Evolutionary conservation across 1,140 invertebrate genomes (phyloP).

Genomic region (Drepana arcuata): DNA sequence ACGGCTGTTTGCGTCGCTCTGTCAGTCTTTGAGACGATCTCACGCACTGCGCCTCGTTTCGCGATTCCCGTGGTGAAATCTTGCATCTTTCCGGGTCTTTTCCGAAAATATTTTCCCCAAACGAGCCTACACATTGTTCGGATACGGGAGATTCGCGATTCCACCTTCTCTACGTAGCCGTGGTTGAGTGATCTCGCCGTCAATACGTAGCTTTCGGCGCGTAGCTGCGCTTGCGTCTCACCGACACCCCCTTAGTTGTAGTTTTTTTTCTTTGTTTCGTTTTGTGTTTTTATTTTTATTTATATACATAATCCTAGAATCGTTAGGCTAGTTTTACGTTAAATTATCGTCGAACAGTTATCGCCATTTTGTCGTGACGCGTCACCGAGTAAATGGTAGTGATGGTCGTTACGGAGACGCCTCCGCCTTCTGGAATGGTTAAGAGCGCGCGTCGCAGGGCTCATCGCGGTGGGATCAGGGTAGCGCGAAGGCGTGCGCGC

Average conservation of each 20-base stretch:
- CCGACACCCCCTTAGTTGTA: too few relatives aligned
- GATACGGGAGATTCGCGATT: too few relatives aligned
- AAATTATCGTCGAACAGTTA: conserved; percentile 21
- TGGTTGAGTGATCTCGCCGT: too few relatives aligned
- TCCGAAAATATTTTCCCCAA: conserved; percentile 19
- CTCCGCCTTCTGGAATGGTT: conserved; percentile 17
- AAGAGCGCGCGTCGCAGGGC: conserved; percentile 33
- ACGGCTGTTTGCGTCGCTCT: conserved; percentile 3
- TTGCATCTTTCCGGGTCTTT: too few relatives aligned
- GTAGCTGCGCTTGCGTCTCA: not conserved
- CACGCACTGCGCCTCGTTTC: conserved; percentile 23
- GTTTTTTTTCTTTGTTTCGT: conserved; percentile 15
- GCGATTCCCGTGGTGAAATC: too few relatives aligned
- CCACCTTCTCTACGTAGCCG: too few relatives aligned
- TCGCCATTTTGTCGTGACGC: conserved; percentile 51
- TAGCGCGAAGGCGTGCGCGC: conserved; percentile 26
- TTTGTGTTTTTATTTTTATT: conserved; percentile 26
- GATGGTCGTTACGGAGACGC: conserved; percentile 43
- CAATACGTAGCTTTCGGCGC: conserved; percentile 8
- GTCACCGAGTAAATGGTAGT: conserved; percentile 8
- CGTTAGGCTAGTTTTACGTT: conserved; percentile 18
- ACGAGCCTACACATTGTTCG: too few relatives aligned
- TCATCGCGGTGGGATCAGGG: conserved; percentile 30
- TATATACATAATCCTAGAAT: conserved; percentile 22
- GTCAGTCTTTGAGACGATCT: conserved; percentile 40